Evolutionary conservation across 2,888 invertebrate species (phyloP), one percentile per base, ranked within the genome.

Genomic region (Entomobrya multifasciata): DNA sequence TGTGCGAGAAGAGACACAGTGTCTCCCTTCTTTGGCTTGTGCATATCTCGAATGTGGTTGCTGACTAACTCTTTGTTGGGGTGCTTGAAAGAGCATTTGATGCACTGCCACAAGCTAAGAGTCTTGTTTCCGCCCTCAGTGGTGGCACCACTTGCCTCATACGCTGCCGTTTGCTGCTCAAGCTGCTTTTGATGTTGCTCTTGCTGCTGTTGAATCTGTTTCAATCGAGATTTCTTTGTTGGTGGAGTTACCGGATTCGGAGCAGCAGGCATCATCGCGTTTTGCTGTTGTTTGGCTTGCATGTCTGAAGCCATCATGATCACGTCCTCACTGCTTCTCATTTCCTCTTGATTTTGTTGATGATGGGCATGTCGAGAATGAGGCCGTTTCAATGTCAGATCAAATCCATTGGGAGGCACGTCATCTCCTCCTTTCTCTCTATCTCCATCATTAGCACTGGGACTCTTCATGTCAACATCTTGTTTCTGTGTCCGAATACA

Each of bases 21-120:
- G 47, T 91, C 89, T 17, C 89, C 90, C 15, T 87, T 80, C 67
- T 90, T 90, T 8, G 89, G 89, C 41, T 88, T 93, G 91, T 95
- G 95, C 91, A 95, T 95, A 44, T 94, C 94, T 91, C 95, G 95
- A 0, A 95, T 95, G 90, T 96, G 96, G 17, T 94, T 93, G 89
- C 95, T 92, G 1, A 95, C 94, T 25, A 94, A 94, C 80, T 95
- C 95, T 72, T 95, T 94, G 91, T 94, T 95, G 27, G 94, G 93
- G 92, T 95, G 94, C 91, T 95, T 95, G 93, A 96, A 97, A 92
- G 95, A 95, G 93, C 98, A 98, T 92, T 96, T 96, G 93, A 97
- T 97, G 93, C 98, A 98, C 92, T 97, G 96, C 96, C 97, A 97
- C 91, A 88, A 67, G 91, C 91, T 86, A 8, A 91, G 17, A 91